These are phyloP conservation scores for Aphis gossypii DNA, from an alignment of 1,140 invertebrate species.

Conservation along the genomic window DNA sequence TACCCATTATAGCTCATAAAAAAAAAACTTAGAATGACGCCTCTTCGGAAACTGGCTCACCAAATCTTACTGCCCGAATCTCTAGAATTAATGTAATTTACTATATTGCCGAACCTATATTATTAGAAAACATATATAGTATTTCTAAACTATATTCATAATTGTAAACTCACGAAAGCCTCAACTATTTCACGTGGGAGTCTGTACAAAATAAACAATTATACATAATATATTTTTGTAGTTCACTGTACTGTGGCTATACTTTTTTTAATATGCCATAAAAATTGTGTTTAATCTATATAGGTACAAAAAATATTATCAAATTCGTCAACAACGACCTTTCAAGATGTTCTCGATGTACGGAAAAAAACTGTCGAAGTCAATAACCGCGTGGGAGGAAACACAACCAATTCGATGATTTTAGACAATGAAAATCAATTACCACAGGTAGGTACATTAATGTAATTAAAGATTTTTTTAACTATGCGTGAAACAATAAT, in stretches of 20 bases:
- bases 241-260: neutral
- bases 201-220: neutral
- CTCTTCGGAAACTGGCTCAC: neutral
- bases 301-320: constrained; percentile 14
- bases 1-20: neutral
- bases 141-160: neutral
- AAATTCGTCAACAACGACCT: neutral
- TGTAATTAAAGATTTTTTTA: too few species aligned
- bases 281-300: neutral
- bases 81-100: constrained; percentile 29
- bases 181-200: neutral
- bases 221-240: neutral
- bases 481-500: neutral
- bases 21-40: constrained; percentile 37
- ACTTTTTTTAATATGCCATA: neutral
- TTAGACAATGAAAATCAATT: constrained; percentile 37
- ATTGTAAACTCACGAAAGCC: neutral
- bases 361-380: constrained; percentile 31
- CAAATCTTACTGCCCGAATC: constrained; percentile 43
- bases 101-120: constrained; percentile 23
- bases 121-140: neutral
- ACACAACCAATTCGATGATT: neutral
- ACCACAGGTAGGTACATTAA: constrained; percentile 22
- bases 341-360: constrained; percentile 46
- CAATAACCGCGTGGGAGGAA: neutral